Evolutionary conservation across 1,140 invertebrate species (phyloP).

Genomic region (Zaprionus vittiger): DNA sequence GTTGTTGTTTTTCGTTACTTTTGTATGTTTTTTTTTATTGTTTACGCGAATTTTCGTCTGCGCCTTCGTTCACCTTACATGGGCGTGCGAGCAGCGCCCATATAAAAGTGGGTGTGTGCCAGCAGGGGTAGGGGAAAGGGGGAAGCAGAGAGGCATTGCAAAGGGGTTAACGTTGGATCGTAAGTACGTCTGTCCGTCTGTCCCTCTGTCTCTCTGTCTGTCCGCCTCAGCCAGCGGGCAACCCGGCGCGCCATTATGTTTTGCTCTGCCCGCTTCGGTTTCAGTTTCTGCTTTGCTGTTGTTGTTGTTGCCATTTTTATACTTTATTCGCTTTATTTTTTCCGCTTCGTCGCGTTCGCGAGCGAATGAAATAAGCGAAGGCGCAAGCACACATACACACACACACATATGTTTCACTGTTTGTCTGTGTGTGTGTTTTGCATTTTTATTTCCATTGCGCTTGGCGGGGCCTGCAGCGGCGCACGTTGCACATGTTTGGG

Average conservation of each 20-base stretch:
- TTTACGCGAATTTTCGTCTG: constrained; percentile 75
- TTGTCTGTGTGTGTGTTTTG: constrained; percentile 61
- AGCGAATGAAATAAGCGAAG: constrained; percentile 79
- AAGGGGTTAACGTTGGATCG: constrained; percentile 11
- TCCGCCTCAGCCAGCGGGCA: constrained; percentile 40
- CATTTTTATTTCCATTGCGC: constrained; percentile 80
- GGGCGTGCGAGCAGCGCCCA: constrained; percentile 66
- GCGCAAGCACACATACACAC: constrained; percentile 40
- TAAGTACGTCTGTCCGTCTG: not conserved
- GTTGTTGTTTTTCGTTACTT: constrained; percentile 50
- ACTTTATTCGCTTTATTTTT: constrained; percentile 83
- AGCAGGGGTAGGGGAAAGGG: not conserved
- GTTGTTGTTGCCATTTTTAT: constrained; percentile 81
- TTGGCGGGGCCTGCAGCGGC: constrained; percentile 36
- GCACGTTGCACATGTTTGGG: constrained; percentile 74
- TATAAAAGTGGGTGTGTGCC: constrained; percentile 47
- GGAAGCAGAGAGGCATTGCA: not conserved
- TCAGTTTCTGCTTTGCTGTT: constrained; percentile 60
- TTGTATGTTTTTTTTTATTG: constrained; percentile 77
- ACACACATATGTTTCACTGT: constrained; percentile 11
- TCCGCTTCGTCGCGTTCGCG: constrained; percentile 77
- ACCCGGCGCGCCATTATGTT: constrained; percentile 73
- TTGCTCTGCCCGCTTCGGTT: constrained; percentile 60
- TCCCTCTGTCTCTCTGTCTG: not conserved
- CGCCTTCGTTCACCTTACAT: constrained; percentile 48